phyloP scores from a whole-genome alignment of 2,113 vertebrate species.

The Stigmatopora argus region DNA sequence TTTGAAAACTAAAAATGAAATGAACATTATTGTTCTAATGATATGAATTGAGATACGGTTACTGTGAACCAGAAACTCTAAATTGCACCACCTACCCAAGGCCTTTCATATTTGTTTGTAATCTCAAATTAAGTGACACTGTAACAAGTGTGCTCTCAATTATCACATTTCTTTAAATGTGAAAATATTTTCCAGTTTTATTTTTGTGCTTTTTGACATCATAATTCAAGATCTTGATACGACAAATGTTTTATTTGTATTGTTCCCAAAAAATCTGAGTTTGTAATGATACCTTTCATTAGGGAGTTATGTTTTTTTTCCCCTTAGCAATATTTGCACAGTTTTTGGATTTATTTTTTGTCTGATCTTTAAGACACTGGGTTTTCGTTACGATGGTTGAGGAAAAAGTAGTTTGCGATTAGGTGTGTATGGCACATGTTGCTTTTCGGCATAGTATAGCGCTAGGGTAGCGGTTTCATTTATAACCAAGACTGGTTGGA shows the following conservation, averaged over 20 bases:
- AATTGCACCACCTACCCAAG: background rate
- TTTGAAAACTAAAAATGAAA: background rate
- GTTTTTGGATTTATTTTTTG: constrained; percentile 6
- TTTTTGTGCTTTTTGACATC: background rate
- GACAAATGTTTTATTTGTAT: background rate
- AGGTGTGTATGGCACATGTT: constrained; percentile 4
- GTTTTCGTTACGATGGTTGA: constrained; percentile 4
- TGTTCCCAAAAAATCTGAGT: background rate
- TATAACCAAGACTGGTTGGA: constrained; percentile 27
- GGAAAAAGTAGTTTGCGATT: constrained; percentile 19
- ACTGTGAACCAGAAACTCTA: background rate
- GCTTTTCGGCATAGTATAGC: constrained; percentile 16
- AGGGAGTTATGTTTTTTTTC: background rate
- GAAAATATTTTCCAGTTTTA: background rate
- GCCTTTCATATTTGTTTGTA: background rate
- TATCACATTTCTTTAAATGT: background rate
- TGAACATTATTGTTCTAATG: background rate
- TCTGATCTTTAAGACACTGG: background rate
- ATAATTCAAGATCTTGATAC: background rate
- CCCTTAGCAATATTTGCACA: background rate
- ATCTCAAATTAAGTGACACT: background rate
- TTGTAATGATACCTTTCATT: background rate
- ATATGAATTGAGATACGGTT: background rate
- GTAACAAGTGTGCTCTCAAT: background rate
- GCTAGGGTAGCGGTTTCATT: background rate